These are phyloP conservation scores for Fulmarus glacialis DNA, from an alignment of 2,113 vertebrate genomes.

Conservation along the genomic window DNA sequence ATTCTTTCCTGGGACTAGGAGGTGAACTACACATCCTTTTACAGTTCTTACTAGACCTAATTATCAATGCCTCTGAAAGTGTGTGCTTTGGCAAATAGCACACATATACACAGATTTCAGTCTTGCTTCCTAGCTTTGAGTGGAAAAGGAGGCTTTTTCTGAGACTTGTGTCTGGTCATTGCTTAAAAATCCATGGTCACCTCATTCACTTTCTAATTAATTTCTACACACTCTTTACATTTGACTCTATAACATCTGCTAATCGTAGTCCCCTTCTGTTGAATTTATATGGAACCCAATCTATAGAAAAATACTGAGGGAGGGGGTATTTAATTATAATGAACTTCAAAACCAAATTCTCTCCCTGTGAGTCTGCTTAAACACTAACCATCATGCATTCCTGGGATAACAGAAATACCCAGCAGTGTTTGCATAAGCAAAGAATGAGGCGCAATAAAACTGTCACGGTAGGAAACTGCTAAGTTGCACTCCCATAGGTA, in stretches of 20 bases:
- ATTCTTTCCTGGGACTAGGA: background rate
- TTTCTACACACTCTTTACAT: background rate
- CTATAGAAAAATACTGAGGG: background rate
- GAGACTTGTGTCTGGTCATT: background rate
- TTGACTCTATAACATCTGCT: background rate
- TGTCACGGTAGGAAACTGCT: background rate
- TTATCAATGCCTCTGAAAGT: background rate
- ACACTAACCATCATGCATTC: background rate
- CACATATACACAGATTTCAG: background rate
- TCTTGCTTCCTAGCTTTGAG: background rate
- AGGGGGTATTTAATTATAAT: background rate
- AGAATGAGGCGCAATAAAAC: background rate
- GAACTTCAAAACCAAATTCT: background rate
- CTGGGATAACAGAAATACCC: background rate
- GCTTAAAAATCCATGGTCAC: background rate
- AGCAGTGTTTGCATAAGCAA: background rate
- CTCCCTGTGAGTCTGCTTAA: background rate
- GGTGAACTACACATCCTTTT: background rate
- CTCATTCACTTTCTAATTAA: background rate
- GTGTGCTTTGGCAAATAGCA: background rate
- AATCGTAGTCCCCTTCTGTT: background rate
- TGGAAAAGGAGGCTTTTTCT: background rate
- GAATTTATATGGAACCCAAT: background rate
- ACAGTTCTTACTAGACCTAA: background rate
- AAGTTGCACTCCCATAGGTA: background rate